Conservation (phyloP, 2,888 invertebrate species). For the Orchestes rusci region DNA sequence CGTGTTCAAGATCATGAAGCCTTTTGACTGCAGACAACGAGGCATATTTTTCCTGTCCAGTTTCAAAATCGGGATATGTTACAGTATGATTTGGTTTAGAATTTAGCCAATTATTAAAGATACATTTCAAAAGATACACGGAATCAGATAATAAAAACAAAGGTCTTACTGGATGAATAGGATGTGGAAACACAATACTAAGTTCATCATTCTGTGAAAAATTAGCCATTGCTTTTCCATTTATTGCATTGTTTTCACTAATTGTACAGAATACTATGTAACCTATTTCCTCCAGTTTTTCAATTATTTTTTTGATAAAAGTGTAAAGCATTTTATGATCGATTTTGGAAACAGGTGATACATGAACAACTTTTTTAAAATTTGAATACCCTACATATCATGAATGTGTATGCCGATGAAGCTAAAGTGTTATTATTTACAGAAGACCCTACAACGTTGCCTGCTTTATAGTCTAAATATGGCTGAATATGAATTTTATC, state of each 20-base stretch:
- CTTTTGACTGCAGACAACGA: conserved; percentile 6
- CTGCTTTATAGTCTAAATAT: neutral
- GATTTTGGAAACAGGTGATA: neutral
- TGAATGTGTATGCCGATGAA: neutral
- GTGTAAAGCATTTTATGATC: neutral
- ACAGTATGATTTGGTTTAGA: conserved; percentile 11
- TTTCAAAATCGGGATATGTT: conserved; percentile 12
- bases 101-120: conserved; percentile 15
- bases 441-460: neutral
- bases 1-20: conserved; percentile 12
- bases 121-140: conserved; percentile 18
- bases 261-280: conserved; percentile 15
- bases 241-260: conserved; percentile 19
- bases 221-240: conserved; percentile 19
- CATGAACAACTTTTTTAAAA: neutral
- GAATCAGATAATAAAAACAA: conserved; percentile 18
- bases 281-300: neutral
- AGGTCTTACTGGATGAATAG: conserved; percentile 13
- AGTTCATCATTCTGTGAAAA: conserved; percentile 12
- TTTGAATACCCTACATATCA: neutral
- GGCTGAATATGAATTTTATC: neutral
- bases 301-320: neutral
- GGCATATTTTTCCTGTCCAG: conserved; percentile 9
- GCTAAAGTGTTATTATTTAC: neutral
- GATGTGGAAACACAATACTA: conserved; percentile 17